Evolutionary conservation across 2,113 vertebrate genomes (phyloP).

Genomic region (Pseudonaja textilis): DNA sequence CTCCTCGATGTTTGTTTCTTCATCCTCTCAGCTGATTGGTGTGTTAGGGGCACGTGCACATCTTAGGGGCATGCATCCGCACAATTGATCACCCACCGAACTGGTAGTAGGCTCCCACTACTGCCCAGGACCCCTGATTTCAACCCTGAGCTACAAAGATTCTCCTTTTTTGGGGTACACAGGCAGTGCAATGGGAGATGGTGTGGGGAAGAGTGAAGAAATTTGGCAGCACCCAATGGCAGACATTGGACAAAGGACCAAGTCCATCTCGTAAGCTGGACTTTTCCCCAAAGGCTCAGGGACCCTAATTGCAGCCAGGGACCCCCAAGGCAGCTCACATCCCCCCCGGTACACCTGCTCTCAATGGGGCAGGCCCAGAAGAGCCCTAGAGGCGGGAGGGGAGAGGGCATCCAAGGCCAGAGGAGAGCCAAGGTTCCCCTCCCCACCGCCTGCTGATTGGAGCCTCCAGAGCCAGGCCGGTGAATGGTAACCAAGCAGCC

Average conservation of each 20-base stretch:
- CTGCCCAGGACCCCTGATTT: too few relatives aligned
- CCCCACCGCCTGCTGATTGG: background rate
- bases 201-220: background rate
- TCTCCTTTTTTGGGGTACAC: too few relatives aligned
- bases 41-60: too few relatives aligned
- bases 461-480: background rate
- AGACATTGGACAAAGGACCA: background rate
- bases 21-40: too few relatives aligned
- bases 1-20: too few relatives aligned
- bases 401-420: background rate
- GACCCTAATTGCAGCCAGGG: background rate
- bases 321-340: background rate
- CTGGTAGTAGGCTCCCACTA: too few relatives aligned
- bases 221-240: background rate
- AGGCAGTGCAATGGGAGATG: background rate
- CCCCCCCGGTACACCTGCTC: background rate
- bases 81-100: too few relatives aligned
- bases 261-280: background rate
- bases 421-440: background rate
- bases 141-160: too few relatives aligned
- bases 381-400: rapidly evolving
- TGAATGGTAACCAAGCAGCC: background rate
- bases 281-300: background rate
- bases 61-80: too few relatives aligned
- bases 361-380: background rate